phyloP scores from a whole-genome alignment of 2,797 vertebrate species.

The Clamator glandarius region DNA sequence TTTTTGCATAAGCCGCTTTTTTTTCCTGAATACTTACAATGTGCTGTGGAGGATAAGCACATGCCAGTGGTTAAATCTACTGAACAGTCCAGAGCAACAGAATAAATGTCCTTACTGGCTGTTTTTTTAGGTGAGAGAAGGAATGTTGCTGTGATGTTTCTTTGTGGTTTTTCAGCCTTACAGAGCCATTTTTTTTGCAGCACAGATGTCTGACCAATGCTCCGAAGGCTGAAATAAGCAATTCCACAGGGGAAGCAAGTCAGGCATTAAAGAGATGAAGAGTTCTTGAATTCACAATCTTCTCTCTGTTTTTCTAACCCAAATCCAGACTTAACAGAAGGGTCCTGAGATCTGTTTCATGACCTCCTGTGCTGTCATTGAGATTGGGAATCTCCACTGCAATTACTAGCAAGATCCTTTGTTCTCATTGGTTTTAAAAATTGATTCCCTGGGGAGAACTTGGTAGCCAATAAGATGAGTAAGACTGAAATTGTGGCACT shows the following conservation, averaged over 20 bases:
- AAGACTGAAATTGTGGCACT: neutral
- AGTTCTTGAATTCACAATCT: neutral
- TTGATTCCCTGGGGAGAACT: neutral
- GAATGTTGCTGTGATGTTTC: conserved; percentile 13
- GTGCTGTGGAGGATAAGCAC: neutral
- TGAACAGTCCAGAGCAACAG: neutral
- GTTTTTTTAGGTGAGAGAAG: neutral
- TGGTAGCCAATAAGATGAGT: neutral
- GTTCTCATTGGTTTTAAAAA: neutral
- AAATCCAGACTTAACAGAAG: conserved; percentile 6
- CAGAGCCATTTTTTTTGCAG: neutral
- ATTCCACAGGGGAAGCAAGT: neutral
- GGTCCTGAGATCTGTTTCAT: neutral
- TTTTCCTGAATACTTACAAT: neutral
- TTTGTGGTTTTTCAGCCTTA: neutral
- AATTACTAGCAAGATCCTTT: neutral
- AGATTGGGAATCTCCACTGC: neutral
- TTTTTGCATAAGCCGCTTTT: neutral
- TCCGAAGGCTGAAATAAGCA: neutral
- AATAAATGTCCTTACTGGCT: neutral
- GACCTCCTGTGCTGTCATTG: neutral
- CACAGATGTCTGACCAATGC: neutral
- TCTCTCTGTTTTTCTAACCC: conserved; percentile 4
- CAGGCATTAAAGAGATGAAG: neutral
- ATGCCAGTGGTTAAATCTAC: neutral